phyloP scores from a whole-genome alignment of 2,888 invertebrate genomes.

The Sinotaia quadrata region DNA sequence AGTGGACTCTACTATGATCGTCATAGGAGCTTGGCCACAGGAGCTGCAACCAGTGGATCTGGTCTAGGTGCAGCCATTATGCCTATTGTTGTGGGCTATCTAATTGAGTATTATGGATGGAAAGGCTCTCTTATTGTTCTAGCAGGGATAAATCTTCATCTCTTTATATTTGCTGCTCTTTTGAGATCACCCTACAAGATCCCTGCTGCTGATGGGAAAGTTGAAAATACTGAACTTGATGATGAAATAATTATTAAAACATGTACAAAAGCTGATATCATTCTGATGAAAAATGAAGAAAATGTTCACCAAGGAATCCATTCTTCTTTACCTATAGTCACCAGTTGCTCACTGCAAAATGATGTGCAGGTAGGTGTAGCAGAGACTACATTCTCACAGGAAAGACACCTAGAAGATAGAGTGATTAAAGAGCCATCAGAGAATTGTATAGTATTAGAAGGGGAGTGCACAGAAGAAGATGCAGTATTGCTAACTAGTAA shows the following conservation, averaged over 20 bases:
- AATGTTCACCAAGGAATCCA: neutral
- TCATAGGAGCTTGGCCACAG: constrained; percentile 59
- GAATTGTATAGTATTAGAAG: neutral
- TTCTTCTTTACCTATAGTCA: too few relatives aligned
- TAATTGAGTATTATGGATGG: constrained; percentile 62
- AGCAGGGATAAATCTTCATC: constrained; percentile 56
- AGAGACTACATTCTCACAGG: neutral
- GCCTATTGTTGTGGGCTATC: constrained; percentile 51
- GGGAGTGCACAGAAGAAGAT: neutral
- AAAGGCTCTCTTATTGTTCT: constrained; percentile 58
- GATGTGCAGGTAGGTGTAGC: neutral
- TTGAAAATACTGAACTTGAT: neutral
- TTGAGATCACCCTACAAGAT: constrained; percentile 45
- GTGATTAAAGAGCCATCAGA: neutral
- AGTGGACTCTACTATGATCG: constrained; percentile 62
- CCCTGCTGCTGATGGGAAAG: neutral
- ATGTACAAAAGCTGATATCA: too few relatives aligned
- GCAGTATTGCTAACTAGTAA: neutral
- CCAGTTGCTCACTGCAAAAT: too few relatives aligned
- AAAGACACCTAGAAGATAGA: too few relatives aligned
- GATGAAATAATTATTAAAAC: too few relatives aligned
- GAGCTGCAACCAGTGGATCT: constrained; percentile 60
- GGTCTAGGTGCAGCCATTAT: constrained; percentile 60
- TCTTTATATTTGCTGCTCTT: constrained; percentile 54
- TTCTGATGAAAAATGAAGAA: too few relatives aligned